Conservation (phyloP, 2,113 vertebrate genomes). For the Opisthocomus hoazin region DNA sequence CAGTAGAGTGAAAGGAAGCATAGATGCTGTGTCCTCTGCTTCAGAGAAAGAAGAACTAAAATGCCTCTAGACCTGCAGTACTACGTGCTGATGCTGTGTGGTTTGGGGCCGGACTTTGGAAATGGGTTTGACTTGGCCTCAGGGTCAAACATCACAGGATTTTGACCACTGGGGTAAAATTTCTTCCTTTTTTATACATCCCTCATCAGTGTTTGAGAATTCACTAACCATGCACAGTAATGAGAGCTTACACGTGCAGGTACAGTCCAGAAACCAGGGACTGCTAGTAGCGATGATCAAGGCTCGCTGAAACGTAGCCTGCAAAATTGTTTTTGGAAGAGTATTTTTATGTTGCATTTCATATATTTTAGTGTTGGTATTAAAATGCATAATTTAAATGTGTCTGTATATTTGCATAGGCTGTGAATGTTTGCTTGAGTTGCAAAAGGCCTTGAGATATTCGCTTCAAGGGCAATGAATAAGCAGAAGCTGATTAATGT, state of each 20-base stretch:
- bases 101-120: not conserved
- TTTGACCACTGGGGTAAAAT: not conserved
- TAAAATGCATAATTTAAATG: not conserved
- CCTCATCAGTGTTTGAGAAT: not conserved
- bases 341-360: not conserved
- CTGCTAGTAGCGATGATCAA: not conserved
- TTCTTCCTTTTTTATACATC: not conserved
- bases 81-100: rapidly evolving
- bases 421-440: not conserved
- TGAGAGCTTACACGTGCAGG: not conserved
- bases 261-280: not conserved
- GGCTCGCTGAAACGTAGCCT: not conserved
- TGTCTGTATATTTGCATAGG: not conserved
- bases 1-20: not conserved
- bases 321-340: not conserved
- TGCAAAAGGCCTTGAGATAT: slow-evolving; percentile 4
- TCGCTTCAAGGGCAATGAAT: slow-evolving; percentile 6
- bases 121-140: not conserved
- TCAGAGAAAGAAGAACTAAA: not conserved
- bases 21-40: not conserved
- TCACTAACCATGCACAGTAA: rapidly evolving
- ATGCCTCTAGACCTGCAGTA: not conserved
- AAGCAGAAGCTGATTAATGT: slow-evolving; percentile 41
- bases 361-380: not conserved
- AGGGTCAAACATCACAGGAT: not conserved